phyloP scores from a whole-genome alignment of 2,113 vertebrate species.

The Tachysurus fulvidraco region DNA sequence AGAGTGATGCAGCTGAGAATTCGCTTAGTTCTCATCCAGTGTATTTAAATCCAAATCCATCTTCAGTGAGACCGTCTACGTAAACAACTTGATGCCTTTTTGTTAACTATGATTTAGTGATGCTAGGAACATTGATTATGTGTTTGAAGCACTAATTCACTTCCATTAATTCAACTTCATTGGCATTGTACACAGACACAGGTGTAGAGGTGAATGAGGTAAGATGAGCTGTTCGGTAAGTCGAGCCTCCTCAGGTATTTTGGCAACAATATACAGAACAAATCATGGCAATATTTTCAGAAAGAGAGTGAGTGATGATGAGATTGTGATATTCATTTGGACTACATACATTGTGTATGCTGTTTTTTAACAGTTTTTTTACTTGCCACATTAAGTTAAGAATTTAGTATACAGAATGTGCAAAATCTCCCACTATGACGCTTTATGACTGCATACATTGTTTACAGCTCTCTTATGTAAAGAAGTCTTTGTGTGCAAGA shows the following conservation, averaged over 20 bases:
- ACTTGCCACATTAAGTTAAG: no score
- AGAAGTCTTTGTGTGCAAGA: no score
- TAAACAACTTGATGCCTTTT: neutral
- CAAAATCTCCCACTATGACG: no score
- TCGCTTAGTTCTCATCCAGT: constrained; percentile 1
- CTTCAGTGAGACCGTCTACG: neutral
- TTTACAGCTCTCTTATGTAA: no score
- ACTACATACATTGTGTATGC: no score
- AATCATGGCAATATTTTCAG: neutral
- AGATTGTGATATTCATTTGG: no score
- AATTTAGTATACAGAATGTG: no score
- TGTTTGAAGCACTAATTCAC: neutral
- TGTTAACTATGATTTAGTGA: constrained; percentile 6
- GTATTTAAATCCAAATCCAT: neutral
- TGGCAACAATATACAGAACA: neutral
- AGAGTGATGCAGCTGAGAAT: constrained; percentile 3
- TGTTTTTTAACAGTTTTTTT: no score
- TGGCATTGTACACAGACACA: neutral
- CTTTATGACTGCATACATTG: no score
- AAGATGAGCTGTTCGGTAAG: constrained; percentile 4
- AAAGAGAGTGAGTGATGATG: neutral
- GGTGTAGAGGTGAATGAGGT: neutral
- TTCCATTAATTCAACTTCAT: neutral
- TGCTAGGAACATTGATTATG: neutral
- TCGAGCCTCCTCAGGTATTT: neutral